Evolutionary conservation across 2,888 invertebrate species (phyloP), one percentile per base, ranked within the genome.

Genomic region (Dasysyrphus tricinctus): DNA sequence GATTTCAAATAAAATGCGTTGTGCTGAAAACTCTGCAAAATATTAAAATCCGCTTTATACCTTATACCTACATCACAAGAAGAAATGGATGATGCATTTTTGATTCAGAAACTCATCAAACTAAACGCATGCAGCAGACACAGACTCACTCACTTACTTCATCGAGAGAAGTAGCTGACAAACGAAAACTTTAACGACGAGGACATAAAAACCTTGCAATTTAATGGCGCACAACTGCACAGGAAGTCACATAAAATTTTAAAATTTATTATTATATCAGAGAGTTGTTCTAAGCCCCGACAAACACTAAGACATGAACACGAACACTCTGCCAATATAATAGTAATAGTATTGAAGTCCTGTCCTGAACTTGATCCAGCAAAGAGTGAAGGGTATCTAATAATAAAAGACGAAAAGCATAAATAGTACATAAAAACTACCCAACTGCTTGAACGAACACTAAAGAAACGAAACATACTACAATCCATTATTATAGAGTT

Each of bases 351-450:
- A 54, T 32, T 34, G 9, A 34, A 56, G 56, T 34, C 34, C 34
- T 34, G 56, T 34, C 34, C 34, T 34, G 37, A 37, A 7, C 24
- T 24, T 24, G 24, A 24, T 24, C 2, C 24, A 24, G 16, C 19
- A 5, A 59, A 24, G 42, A 61, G 14, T 42, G 34, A 57, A 24
- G 24, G 32, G 32, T 51, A 7, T 51, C 61, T 61, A 49, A 69
- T 69, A 69, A 69, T 51, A 69, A 61, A 69, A 49, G 69, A 54
- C 51, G 54, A 69, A 54, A 54, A 69, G 54, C 69, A 69, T 69
- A 69, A 69, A 69, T 69, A 69, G 69, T 69, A 54, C 54, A 69
- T 69, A 69, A 69, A 69, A 69, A 69, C 69, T 69, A 69, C 69
- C 67, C 49, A 54, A 69, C 69, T 69, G 69, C 69, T 69, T 69